A percentile compares a stretch with the other conserved stretches of the same genome.
Conservation (phyloP, 2,113 vertebrate genomes). For the Galemys pyrenaicus region DNA sequence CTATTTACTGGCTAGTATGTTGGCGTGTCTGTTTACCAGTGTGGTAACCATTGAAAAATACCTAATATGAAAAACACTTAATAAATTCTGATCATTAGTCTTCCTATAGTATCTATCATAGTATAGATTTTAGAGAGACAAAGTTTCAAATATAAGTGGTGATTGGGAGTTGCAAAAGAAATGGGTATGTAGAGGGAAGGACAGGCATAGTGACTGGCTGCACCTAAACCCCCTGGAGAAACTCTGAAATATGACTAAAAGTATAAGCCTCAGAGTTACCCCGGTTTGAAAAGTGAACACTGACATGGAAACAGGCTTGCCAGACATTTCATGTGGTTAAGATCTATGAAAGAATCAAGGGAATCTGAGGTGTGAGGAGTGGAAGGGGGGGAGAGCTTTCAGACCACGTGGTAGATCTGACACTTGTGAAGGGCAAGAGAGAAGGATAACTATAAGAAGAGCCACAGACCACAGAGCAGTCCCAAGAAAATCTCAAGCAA, state of each 20-base stretch:
- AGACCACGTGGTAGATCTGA: background rate
- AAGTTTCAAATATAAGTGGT: background rate
- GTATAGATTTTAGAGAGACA: background rate
- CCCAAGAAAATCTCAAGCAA: background rate
- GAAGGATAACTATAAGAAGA: background rate
- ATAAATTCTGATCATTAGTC: background rate
- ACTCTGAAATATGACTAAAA: background rate
- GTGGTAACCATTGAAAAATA: background rate
- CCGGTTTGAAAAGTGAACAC: background rate
- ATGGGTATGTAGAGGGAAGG: background rate
- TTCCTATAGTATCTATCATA: background rate
- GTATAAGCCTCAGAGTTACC: background rate
- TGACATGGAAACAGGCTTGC: background rate
- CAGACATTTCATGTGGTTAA: background rate
- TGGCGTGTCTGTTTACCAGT: background rate
- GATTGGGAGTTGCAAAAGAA: conserved; percentile 1
- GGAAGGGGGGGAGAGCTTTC: background rate
- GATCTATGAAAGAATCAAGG: background rate
- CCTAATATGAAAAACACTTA: background rate
- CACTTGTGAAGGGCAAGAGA: background rate
- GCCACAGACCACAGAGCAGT: background rate
- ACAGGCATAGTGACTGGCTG: too few relatives aligned
- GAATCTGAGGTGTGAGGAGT: background rate
- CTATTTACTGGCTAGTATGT: background rate
- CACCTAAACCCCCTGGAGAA: background rate